A percentile compares a stretch with the other conserved stretches of the same genome.
phyloP scores from a whole-genome alignment of 2,888 invertebrate genomes.

The Polyommatus icarus region DNA sequence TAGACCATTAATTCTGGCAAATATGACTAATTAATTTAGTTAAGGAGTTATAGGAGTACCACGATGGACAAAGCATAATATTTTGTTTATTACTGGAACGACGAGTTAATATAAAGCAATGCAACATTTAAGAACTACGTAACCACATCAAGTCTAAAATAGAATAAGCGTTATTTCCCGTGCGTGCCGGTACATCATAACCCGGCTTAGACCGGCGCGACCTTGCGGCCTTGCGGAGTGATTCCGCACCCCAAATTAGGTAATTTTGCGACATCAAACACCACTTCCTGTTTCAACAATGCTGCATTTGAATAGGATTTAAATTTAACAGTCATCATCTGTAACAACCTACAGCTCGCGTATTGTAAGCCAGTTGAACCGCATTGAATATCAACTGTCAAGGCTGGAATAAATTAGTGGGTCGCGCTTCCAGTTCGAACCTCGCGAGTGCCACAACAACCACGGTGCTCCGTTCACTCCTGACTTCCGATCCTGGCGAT shows the following conservation, averaged over 20 bases:
- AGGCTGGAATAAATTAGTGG: neutral
- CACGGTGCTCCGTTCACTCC: neutral
- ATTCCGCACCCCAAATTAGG: neutral
- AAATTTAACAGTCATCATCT: neutral
- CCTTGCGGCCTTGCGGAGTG: neutral
- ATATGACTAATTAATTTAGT: neutral
- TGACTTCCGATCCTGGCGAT: neutral
- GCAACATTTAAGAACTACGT: neutral
- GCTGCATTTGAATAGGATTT: slow-evolving; percentile 3
- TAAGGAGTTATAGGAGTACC: no score
- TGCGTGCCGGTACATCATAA: neutral
- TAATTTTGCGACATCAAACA: neutral
- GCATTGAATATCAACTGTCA: neutral
- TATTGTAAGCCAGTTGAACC: neutral
- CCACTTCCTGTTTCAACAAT: slow-evolving; percentile 8
- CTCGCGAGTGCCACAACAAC: neutral
- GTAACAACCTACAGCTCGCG: neutral
- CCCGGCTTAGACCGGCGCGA: neutral
- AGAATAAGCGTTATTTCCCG: neutral
- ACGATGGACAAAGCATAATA: neutral
- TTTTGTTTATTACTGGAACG: neutral
- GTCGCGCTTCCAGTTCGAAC: neutral
- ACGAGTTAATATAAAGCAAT: no score
- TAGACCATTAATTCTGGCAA: neutral
- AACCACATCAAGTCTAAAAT: neutral